phyloP scores from a whole-genome alignment of 2,113 vertebrate species.

The Loxodonta africana region DNA sequence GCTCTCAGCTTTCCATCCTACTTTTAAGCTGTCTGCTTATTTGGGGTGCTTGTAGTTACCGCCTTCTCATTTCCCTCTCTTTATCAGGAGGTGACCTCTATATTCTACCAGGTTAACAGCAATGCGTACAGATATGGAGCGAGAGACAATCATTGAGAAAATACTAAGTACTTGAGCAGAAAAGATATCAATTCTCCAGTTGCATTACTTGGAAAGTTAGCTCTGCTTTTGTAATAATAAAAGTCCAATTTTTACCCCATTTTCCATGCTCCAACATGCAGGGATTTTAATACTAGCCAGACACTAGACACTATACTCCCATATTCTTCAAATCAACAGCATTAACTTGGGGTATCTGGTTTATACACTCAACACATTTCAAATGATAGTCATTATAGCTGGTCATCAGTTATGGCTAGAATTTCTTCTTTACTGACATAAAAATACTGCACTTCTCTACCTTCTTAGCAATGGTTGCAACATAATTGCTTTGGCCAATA shows the following conservation, averaged over 20 bases:
- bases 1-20: too few relatives aligned
- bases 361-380: not conserved
- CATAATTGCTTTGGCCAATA: not conserved
- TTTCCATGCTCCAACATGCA: not conserved
- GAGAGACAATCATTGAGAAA: not conserved
- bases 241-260: not conserved
- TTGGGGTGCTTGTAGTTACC: not conserved
- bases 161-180: not conserved
- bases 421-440: not conserved
- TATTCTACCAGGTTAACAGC: not conserved
- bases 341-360: too few relatives aligned
- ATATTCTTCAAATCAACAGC: not conserved
- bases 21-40: not conserved
- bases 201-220: not conserved
- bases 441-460: not conserved
- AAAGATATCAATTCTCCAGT: not conserved
- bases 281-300: not conserved
- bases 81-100: not conserved
- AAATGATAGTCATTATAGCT: accelerated
- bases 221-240: not conserved
- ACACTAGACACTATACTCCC: not conserved
- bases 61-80: not conserved
- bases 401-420: not conserved
- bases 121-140: not conserved
- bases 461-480: accelerated